Evolutionary conservation across 2,113 vertebrate genomes (phyloP), one percentile per base, ranked within the genome.

Genomic region (Pollimyrus isidori): DNA sequence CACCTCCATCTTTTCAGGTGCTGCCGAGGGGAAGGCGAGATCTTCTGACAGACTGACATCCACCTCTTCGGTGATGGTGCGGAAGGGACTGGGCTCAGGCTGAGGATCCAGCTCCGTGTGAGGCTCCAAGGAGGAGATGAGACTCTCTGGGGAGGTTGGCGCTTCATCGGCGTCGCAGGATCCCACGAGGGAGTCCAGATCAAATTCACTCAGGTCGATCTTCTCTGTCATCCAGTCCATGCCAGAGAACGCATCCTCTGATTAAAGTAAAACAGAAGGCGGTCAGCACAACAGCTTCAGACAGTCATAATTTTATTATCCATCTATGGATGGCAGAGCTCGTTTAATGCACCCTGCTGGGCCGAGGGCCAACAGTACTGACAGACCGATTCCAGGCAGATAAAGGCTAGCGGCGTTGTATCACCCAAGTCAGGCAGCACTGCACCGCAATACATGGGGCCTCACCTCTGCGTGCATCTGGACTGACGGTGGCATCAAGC

Each of bases 191-290:
- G 96, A 95, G 93, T 97, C 97, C 89, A 98, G 96, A 92, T 98
- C 97, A 87, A 98, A 96, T 93, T 97, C 97, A 49, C 95, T 97
- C 92, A 98, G 95, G 94, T 98, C 97, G 94, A 98, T 95, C 94
- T 96, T 97, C 95, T 99, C 97, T 89, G 97, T 95, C 98, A 98
- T 99, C 98, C 98, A 99, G 93, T 98, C 97, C 94, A 98, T 96
- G 93, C 96, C 97, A 90, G 93, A 94, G 91, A 98, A 97, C 86
- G 93, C 93, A 91, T 97, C 97, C 93, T 96, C 97, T 98, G 88
- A 88, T 52, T 0, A 80, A 65, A 87, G 3, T 19, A 6, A 30
- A 53, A 23, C 7, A 58, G n/a, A 23, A 83, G n/a, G 5, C 39
- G 9, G 69, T 56, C 35, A 73, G 21, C 11, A 35, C 65, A 80